Conservation (phyloP, 1,140 invertebrate species). For the Drosophila watanabei region DNA sequence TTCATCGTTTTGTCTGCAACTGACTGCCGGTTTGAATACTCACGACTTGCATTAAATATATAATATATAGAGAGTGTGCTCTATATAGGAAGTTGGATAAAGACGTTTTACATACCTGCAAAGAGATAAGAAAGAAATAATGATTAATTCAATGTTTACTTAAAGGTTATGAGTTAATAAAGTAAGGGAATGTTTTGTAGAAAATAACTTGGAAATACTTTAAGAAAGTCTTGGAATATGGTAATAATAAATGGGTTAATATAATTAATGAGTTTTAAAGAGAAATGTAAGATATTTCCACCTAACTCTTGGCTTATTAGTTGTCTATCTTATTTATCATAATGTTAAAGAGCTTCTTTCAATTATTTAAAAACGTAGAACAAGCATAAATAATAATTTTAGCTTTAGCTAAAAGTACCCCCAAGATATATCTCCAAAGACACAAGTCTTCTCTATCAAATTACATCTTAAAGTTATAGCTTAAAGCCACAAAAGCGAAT, state of each 20-base stretch:
- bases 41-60: slow-evolving; percentile 45
- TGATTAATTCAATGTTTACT: slow-evolving; percentile 22
- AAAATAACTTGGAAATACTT: background rate
- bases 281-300: no score
- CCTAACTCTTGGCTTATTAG: no score
- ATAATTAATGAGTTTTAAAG: no score
- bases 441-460: slow-evolving; percentile 12
- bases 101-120: slow-evolving; percentile 58
- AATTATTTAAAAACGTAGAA: background rate
- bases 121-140: slow-evolving; percentile 39
- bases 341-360: background rate
- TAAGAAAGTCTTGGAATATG: background rate
- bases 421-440: background rate
- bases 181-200: background rate
- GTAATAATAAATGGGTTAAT: background rate
- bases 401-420: background rate
- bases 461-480: slow-evolving; percentile 12
- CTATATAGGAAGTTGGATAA: slow-evolving; percentile 36
- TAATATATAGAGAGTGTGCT: background rate
- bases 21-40: slow-evolving; percentile 43
- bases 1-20: slow-evolving; percentile 33
- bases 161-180: background rate
- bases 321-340: background rate
- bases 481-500: slow-evolving; percentile 31
- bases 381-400: background rate